phyloP scores from a whole-genome alignment of 1,140 invertebrate species.

The Solenopsis fugax region DNA sequence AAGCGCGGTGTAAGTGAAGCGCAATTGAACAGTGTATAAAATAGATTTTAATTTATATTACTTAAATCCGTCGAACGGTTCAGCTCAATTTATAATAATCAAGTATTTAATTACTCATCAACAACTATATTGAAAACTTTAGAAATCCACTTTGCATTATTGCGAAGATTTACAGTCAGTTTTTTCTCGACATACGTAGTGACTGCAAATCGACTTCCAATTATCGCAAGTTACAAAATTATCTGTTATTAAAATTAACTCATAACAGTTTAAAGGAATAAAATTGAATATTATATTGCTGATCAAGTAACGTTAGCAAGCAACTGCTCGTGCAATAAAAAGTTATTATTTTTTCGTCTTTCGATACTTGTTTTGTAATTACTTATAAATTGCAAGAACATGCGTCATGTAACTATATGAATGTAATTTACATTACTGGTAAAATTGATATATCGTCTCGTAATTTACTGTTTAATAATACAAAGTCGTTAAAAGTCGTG shows the following conservation, averaged over 20 bases:
- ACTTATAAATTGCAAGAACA: constrained; percentile 9
- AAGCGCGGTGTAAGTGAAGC: too few relatives aligned
- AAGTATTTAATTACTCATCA: constrained; percentile 1
- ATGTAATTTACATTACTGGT: constrained; percentile 20
- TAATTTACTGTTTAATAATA: constrained; percentile 22
- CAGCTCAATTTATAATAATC: neutral
- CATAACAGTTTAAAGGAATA: neutral
- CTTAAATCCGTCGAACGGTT: too few relatives aligned
- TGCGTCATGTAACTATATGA: neutral
- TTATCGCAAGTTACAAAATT: neutral
- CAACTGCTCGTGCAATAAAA: neutral
- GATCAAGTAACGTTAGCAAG: constrained; percentile 12
- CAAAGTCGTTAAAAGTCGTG: constrained; percentile 12
- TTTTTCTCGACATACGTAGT: neutral
- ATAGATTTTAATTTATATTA: too few relatives aligned
- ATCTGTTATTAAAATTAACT: neutral
- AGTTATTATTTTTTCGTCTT: neutral
- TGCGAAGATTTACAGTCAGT: neutral
- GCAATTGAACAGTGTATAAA: too few relatives aligned
- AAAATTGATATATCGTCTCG: constrained; percentile 19
- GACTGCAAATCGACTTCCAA: neutral
- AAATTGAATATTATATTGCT: neutral
- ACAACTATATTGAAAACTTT: neutral
- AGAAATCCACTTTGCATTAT: neutral
- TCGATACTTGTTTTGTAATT: neutral